phyloP scores from a whole-genome alignment of 2,797 vertebrate species.

The Eremophila alpestris region DNA sequence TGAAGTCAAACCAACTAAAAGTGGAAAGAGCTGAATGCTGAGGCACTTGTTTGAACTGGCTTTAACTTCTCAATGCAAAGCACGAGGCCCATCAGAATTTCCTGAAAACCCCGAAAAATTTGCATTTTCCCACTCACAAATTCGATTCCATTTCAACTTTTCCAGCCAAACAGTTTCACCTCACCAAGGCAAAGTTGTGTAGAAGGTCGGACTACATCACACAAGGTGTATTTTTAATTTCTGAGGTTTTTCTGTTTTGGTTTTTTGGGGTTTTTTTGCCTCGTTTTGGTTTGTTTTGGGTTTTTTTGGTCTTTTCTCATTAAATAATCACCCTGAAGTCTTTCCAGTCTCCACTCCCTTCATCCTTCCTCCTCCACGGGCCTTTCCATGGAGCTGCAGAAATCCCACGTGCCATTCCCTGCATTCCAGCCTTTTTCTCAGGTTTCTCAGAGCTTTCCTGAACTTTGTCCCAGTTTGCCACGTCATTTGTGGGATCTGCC shows the following conservation, averaged over 20 bases:
- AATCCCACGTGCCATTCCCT: neutral
- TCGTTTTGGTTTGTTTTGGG: too few species aligned
- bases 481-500: neutral
- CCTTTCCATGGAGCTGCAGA: neutral
- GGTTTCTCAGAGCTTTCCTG: constrained; percentile 14
- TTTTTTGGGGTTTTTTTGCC: too few species aligned
- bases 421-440: neutral
- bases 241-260: neutral
- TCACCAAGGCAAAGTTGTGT: neutral
- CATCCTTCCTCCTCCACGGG: neutral
- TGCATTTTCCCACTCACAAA: neutral
- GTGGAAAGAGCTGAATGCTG: too few species aligned
- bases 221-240: neutral
- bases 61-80: too few species aligned
- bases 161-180: neutral
- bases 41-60: too few species aligned
- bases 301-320: neutral
- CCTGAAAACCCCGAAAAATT: neutral
- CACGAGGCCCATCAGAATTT: too few species aligned
- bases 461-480: constrained; percentile 1
- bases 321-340: neutral
- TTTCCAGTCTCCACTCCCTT: neutral
- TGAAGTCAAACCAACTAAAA: too few species aligned
- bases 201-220: neutral
- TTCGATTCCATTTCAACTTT: neutral